Evolutionary conservation across 2,797 vertebrate genomes (phyloP).

Genomic region (Sebastes matsubarae): DNA sequence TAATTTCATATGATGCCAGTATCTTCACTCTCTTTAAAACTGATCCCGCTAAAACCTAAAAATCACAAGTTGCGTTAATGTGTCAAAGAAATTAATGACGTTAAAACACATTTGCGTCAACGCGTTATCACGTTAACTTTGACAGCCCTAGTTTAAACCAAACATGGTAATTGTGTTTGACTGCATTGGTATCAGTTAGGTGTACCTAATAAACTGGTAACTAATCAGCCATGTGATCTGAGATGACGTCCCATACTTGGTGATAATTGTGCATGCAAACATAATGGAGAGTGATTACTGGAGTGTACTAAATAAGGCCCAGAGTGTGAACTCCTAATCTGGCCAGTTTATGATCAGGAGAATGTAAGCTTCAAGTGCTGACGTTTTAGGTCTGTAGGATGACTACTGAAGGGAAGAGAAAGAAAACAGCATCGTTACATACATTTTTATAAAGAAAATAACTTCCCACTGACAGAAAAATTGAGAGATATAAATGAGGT

Average conservation of each 20-base stretch:
- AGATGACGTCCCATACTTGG: background rate
- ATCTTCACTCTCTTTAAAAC: no score
- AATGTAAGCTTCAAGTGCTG: background rate
- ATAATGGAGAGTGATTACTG: constrained; percentile 8
- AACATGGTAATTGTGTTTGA: background rate
- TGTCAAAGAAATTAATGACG: no score
- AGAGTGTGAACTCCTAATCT: constrained; percentile 25
- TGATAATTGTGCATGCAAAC: background rate
- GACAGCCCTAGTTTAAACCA: background rate
- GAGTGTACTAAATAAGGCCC: background rate
- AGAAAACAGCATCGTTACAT: background rate
- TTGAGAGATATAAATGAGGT: background rate
- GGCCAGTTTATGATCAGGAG: constrained; percentile 5
- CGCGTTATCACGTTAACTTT: no score
- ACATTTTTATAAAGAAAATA: background rate
- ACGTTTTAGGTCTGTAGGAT: background rate
- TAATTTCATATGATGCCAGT: no score
- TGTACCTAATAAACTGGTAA: background rate
- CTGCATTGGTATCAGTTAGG: background rate
- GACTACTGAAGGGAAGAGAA: background rate
- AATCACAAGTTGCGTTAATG: no score
- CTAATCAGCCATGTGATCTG: background rate
- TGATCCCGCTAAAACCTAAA: no score
- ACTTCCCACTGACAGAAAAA: background rate
- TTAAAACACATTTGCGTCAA: no score